Conservation (phyloP, 2,888 invertebrate genomes). For the Dinocampus coccinellae region DNA sequence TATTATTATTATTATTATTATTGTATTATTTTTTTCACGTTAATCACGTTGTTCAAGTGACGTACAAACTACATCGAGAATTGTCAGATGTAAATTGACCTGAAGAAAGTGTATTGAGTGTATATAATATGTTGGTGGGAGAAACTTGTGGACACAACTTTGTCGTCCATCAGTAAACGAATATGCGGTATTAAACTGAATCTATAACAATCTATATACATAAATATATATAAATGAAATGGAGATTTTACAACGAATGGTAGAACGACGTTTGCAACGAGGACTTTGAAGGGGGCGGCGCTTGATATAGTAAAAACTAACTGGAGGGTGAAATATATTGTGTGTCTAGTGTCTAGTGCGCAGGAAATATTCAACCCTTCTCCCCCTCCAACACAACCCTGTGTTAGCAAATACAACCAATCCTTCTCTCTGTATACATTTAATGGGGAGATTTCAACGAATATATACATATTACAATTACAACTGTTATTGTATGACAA, state of each 20-base stretch:
- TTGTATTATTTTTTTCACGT: neutral
- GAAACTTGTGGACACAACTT: constrained; percentile 17
- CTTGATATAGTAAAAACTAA: neutral
- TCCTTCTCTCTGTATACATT: neutral
- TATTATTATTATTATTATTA: too few relatives aligned
- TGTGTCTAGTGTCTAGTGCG: constrained; percentile 6
- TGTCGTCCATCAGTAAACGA: neutral
- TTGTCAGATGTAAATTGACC: constrained; percentile 2
- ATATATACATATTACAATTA: neutral
- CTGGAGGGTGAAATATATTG: constrained; percentile 6
- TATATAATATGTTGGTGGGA: neutral
- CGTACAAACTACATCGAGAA: neutral
- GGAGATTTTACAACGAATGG: constrained; percentile 13
- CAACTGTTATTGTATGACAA: neutral
- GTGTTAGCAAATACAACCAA: neutral
- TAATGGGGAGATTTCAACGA: neutral
- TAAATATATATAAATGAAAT: neutral
- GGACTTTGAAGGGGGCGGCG: constrained; percentile 15
- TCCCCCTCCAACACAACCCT: too few relatives aligned
- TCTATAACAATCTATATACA: neutral
- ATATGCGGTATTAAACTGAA: constrained; percentile 13
- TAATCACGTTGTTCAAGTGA: neutral
- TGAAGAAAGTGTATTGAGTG: neutral
- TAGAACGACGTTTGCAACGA: constrained; percentile 21
- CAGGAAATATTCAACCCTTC: constrained; percentile 4